Evolutionary conservation across 2,888 invertebrate genomes (phyloP).

Genomic region (Rhogogaster chlorosoma): DNA sequence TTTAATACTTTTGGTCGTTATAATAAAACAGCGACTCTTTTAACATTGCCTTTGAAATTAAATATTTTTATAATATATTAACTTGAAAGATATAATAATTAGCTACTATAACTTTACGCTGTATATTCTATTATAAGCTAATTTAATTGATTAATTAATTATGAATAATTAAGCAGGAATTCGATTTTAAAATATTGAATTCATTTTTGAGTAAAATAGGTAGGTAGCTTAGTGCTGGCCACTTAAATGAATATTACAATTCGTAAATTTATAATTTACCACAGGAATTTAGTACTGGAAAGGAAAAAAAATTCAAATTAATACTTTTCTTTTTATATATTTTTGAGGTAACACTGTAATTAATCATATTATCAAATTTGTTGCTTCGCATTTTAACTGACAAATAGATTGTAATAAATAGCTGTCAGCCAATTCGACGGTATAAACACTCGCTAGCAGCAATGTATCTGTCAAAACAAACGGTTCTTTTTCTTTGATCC

Average conservation of each 20-base stretch:
- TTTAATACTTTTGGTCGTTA: constrained; percentile 33
- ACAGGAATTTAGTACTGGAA: constrained; percentile 24
- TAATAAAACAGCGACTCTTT: constrained; percentile 43
- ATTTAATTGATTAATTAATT: constrained; percentile 49
- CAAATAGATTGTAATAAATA: constrained; percentile 39
- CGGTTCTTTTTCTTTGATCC: neutral
- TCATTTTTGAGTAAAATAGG: constrained; percentile 37
- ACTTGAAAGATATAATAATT: constrained; percentile 49
- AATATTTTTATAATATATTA: constrained; percentile 50
- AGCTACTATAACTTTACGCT: constrained; percentile 50
- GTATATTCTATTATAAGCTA: constrained; percentile 48
- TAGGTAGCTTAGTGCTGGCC: constrained; percentile 51
- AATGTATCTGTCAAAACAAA: constrained; percentile 18
- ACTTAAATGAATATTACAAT: constrained; percentile 46
- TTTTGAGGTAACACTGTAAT: constrained; percentile 20
- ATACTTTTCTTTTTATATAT: neutral
- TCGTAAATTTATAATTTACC: constrained; percentile 45
- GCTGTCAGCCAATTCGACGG: constrained; percentile 12
- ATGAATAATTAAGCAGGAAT: constrained; percentile 44
- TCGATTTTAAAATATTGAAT: constrained; percentile 46
- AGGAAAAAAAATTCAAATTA: constrained; percentile 16
- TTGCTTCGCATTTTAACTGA: constrained; percentile 43
- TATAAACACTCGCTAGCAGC: constrained; percentile 30
- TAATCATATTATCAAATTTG: constrained; percentile 40
- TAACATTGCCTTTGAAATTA: constrained; percentile 50